Conservation (phyloP, 2,888 invertebrate species). For the Periphyllus acericola region DNA sequence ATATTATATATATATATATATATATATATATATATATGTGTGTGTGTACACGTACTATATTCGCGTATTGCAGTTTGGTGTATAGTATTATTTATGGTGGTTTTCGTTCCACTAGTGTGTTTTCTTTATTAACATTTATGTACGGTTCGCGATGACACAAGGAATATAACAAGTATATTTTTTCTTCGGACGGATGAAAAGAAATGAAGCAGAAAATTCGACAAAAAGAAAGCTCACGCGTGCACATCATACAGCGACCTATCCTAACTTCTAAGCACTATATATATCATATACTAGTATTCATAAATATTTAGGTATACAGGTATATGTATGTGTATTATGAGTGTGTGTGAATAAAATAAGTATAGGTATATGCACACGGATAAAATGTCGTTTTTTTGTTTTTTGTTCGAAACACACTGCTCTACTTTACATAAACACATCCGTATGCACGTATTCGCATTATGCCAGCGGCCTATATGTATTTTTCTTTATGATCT, state of each 20-base stretch:
- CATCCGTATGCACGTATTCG: neutral
- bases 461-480: neutral
- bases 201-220: neutral
- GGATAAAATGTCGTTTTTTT: constrained; percentile 10
- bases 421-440: constrained; percentile 47
- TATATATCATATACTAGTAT: neutral
- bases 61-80: neutral
- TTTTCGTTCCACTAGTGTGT: neutral
- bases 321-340: neutral
- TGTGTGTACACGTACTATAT: too few relatives aligned
- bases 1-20: neutral
- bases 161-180: neutral
- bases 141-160: too few relatives aligned
- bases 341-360: neutral
- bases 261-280: neutral
- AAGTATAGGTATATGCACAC: neutral
- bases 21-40: neutral
- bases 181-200: neutral
- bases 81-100: neutral
- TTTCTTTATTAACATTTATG: constrained; percentile 24
- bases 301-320: neutral
- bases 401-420: constrained; percentile 8
- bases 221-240: neutral
- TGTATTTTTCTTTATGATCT: constrained; percentile 13
- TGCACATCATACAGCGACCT: neutral